Base-by-base conservation (phyloP, 1,140 invertebrate genomes). In the Drosophila gunungcola region DNA sequence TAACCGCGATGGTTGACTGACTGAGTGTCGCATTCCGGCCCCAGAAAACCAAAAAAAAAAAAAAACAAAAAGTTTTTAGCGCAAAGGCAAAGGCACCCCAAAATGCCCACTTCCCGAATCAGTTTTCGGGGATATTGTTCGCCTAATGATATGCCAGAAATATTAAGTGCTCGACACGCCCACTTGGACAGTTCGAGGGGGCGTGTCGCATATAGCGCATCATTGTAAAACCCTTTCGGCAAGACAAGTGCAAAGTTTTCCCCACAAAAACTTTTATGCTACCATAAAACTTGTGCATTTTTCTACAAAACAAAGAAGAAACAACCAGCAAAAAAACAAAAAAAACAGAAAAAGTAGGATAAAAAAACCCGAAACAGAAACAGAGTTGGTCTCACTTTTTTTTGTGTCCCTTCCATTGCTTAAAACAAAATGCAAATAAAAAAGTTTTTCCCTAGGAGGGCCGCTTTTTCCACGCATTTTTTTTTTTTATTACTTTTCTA, bases 371-470 rank as follows among this genome's bases (percentile, higher is more conserved):
- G 21, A 57, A 80, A 65, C 58, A 78, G 80, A 78, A 75, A 82
- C 74, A 79, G 64, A 78, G 57, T 79, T 86, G 79, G 74, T 85
- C 69, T 74, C 74, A 70, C 61, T 76, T 83, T 73, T 41, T 48
- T 42, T 52, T 16, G 52, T 49, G 21, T 43, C 46, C 39, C 38
- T 48, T 10, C 52, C 41, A 29, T 57, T 82, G 65, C 67, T 83
- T 83, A 83, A 88, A 89, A 83, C 78, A 86, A 88, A 86, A 86
- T 89, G 83, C 79, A 86, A 86, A 89, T 86, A 86, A 86, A 86
- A 83, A 86, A 83, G 38, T 78, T 86, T 73, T 63, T 29, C 48
- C 73, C 62, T 38, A 42, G 36, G 32, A 56, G 61, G 55, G 57
- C 58, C 64, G 52, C 53, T 45, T 54, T 61, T 68, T 51, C 60